Base-by-base conservation (phyloP, 35 echinoderm and acorn worm genomes). In the Apostichopus californicus region DNA sequence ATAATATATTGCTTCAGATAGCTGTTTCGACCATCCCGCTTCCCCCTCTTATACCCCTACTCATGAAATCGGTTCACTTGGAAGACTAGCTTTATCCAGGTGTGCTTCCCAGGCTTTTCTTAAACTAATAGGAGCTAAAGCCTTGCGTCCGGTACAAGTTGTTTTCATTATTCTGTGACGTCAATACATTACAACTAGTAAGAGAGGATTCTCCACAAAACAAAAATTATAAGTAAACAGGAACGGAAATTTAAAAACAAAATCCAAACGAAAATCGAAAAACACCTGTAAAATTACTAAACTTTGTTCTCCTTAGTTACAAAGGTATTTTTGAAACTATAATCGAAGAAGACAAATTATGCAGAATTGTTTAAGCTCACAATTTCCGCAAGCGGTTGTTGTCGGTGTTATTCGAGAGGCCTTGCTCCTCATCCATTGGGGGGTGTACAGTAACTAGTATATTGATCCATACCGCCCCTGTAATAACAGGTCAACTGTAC, bases 361-460 rank as follows among this genome's bases (percentile, higher is more conserved):
- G 71, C 17, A 22, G 71, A 75, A 75, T 75, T 75, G 71, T 75
- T 75, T 75, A 75, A 75, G 71, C 71, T 75, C 14, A 75, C 17
- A 18, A 75, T 75, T 75, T 75, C 71, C 71, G 71, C 17, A 22
- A 75, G 14, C 20, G 24, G 14, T 6, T 75, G 14, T 6, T 75
- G 71, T 22, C 71, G 71, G 21, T 6, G 14, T 75, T 75, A 75
- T n/a, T 20, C 71, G 11, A 22, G 3, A 18, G 15, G n/a, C 20
- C 71, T 75, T 75, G 17, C 20, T 75, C 20, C 20, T 75, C 20
- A 46, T 46, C 34, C 34, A 46, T 46, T 46, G 34, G 2, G 34
- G 34, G 34, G 34, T 21, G 7, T 75, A 75, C 17, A 7, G 21
- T n/a, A 75, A 75, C 71, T 18, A 22, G 3, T 22, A 5, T 75